Evolutionary conservation across 92 coral and sea anemone species (phyloP), one percentile per base, ranked within the genome.

Genomic region (Palythoa heliodiscus): DNA sequence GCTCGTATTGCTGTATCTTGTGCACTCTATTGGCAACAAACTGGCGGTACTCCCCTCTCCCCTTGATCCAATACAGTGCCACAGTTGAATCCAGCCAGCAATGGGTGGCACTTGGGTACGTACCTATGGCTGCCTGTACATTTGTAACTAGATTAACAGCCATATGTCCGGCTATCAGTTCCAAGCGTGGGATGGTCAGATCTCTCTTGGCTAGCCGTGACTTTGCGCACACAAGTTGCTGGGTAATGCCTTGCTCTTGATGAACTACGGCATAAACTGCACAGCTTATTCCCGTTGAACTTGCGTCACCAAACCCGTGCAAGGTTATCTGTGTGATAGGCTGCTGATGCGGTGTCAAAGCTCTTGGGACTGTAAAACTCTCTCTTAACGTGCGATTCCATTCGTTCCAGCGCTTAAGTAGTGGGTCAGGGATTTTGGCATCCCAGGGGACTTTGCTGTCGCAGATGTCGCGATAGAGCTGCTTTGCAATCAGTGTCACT

Each of bases 381-480:
- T 90, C 86, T 12, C 75, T 78, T 23, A 84, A 82, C n/a, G 70
- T 12, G 37, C 19, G 16, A 11, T 77, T 76, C 91, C 90, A 87
- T 13, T 87, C 78, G 25, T 90, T 79, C 89, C 93, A 84, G 61
- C 82, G 68, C 78, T 87, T 90, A 7, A 53, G 77, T 16, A 90
- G 60, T 48, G 86, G 75, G 25, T 67, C 88, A 14, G 88, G 87
- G 20, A 87, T 80, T 68, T 87, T 29, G n/a, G 87, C 73, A 52
- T 91, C 93, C 93, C 93, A 91, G 20, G 89, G 76, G 52, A 88
- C 14, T 78, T 91, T 88, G 83, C 77, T 78, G 81, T 91, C 87
- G 38, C 93, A 88, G n/a, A 88, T 76, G 69, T 76, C 80, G 29
- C 87, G 91, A 74, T 91, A 88, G 55, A 91, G 84, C 48, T 79